These are phyloP conservation scores for Pica pica DNA, from an alignment of 2,113 vertebrate species.

Conservation along the genomic window DNA sequence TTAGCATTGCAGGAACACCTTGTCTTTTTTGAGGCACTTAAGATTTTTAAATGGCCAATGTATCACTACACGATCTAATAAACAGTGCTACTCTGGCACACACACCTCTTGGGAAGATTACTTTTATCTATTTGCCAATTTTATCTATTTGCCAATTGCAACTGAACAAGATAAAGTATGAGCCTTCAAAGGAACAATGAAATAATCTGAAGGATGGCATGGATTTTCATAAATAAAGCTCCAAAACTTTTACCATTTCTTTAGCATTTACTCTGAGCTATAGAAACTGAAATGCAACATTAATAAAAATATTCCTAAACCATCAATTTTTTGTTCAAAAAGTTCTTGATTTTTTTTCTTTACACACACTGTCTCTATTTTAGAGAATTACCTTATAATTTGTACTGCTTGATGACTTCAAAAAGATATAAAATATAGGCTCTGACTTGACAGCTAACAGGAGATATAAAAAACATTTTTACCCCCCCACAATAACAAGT, in stretches of 20 bases:
- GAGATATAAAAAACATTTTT: not conserved
- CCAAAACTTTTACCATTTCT: not conserved
- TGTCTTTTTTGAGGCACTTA: not conserved
- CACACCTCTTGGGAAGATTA: not conserved
- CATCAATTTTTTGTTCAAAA: not conserved
- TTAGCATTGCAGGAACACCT: not conserved
- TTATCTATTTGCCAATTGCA: not conserved
- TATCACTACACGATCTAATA: not conserved
- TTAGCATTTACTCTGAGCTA: not conserved
- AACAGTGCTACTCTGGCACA: not conserved
- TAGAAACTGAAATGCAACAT: not conserved
- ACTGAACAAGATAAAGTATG: not conserved
- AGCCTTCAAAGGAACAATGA: not conserved
- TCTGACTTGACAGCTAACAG: not conserved
- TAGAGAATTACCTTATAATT: not conserved
- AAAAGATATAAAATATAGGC: not conserved
- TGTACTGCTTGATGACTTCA: not conserved
- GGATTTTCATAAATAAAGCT: not conserved
- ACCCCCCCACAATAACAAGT: not conserved
- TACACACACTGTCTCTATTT: not conserved
- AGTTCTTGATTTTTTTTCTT: not conserved
- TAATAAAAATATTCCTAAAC: not conserved
- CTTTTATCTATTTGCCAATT: constrained; percentile 1
- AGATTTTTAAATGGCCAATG: not conserved
- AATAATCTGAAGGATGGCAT: not conserved